Percentiles rank a stretch among this genome's conserved stretches.
Evolutionary conservation across 2,113 vertebrate genomes (phyloP).

Genomic region (Raphicerus campestris): DNA sequence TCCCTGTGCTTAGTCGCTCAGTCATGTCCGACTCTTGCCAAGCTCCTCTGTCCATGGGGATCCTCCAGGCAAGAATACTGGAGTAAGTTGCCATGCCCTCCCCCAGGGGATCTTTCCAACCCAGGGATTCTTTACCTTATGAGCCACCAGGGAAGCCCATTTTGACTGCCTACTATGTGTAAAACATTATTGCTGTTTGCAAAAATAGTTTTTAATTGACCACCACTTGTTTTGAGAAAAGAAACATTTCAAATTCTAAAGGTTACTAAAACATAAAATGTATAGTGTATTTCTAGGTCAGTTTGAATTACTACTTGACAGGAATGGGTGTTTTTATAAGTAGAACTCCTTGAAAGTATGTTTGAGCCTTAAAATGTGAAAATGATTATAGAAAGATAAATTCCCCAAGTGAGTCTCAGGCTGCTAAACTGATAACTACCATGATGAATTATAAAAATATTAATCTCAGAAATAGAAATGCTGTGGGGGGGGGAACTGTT

Average conservation of each 20-base stretch:
- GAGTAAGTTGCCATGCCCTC: background rate
- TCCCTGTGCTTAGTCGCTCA: background rate
- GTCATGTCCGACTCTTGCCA: background rate
- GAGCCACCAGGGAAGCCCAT: background rate
- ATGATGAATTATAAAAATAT: background rate
- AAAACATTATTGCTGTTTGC: background rate
- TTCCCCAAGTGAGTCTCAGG: background rate
- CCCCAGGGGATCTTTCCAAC: background rate
- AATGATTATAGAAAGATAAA: slow-evolving; percentile 19
- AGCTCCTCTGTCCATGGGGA: background rate
- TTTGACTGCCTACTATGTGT: background rate
- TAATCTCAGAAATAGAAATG: background rate
- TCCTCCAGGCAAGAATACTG: background rate
- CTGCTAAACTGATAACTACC: background rate
- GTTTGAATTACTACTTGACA: background rate
- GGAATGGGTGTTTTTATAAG: background rate
- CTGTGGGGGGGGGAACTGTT: fast-evolving
- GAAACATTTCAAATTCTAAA: background rate
- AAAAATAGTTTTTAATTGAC: background rate
- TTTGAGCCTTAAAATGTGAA: background rate
- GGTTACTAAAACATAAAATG: background rate
- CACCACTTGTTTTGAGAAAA: background rate
- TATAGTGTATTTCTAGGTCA: background rate
- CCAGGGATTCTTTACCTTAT: background rate
- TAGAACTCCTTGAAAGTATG: background rate